These are phyloP conservation scores for Hyperopisus bebe DNA, from an alignment of 2,113 vertebrate species.

Conservation along the genomic window DNA sequence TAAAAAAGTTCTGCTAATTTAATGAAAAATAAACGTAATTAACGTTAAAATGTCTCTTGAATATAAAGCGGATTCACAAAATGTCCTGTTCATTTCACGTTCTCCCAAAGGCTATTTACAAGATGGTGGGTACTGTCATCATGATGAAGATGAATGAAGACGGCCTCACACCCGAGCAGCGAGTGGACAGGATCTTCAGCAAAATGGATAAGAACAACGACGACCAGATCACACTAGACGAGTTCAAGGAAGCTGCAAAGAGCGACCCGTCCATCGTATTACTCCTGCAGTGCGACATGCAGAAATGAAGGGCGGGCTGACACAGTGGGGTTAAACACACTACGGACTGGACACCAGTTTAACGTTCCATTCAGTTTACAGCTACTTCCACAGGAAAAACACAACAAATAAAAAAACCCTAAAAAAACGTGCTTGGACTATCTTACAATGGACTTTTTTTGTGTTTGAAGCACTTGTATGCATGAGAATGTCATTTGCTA, in stretches of 20 bases:
- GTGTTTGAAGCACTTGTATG: slow-evolving; percentile 98
- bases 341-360: slow-evolving; percentile 84
- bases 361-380: slow-evolving; percentile 92
- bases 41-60: not conserved
- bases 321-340: slow-evolving; percentile 47
- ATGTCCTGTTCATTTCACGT: slow-evolving; percentile 9
- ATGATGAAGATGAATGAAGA: slow-evolving; percentile 99
- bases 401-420: slow-evolving; percentile 1
- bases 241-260: slow-evolving; percentile 99
- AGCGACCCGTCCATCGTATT: slow-evolving; percentile 98
- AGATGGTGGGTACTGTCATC: slow-evolving; percentile 99
- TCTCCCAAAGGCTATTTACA: slow-evolving; percentile 86
- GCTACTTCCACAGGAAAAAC: slow-evolving; percentile 72
- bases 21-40: not conserved
- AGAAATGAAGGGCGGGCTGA: slow-evolving; percentile 77
- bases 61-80: not conserved
- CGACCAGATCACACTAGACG: slow-evolving; percentile 96
- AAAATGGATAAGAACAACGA: slow-evolving; percentile 99
- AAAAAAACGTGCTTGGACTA: slow-evolving; percentile 84
- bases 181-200: slow-evolving; percentile 99
- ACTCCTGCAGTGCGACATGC: slow-evolving; percentile 99
- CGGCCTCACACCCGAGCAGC: slow-evolving; percentile 92
- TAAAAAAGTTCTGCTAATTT: not conserved
- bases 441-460: slow-evolving; percentile 99
- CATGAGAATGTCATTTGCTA: slow-evolving; percentile 99